Percentiles rank a stretch among this genome's conserved stretches.
phyloP scores from a whole-genome alignment of 2,113 vertebrate genomes.

The Lethenteron camtschaticum region DNA sequence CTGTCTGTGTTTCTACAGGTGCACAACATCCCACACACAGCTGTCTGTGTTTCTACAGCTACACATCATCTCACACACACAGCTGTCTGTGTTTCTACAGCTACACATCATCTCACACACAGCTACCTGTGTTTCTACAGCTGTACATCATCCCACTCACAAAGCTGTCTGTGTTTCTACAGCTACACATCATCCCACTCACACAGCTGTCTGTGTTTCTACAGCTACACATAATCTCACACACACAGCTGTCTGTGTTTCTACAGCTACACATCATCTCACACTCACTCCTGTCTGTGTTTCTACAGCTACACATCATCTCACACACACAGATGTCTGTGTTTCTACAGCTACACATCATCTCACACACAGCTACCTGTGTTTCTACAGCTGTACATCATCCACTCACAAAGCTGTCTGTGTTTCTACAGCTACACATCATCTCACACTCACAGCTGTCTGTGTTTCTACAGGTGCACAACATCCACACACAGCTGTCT shows the following conservation, averaged over 20 bases:
- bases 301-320: neutral
- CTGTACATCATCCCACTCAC: neutral
- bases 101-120: neutral
- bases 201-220: no score
- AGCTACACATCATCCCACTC: neutral
- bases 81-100: neutral
- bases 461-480: neutral
- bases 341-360: neutral
- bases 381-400: neutral
- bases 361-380: neutral
- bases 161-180: no score
- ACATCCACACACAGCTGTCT: neutral
- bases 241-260: no score
- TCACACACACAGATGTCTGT: neutral
- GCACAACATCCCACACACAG: neutral
- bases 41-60: neutral
- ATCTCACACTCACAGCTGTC: neutral
- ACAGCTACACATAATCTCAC: neutral
- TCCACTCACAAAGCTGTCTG: neutral
- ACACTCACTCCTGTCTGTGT: neutral
- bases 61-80: neutral
- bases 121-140: neutral
- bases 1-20: neutral
- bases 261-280: neutral
- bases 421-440: neutral